phyloP scores from a whole-genome alignment of 2,888 invertebrate genomes.

The Heteromyza rotundicornis region DNA sequence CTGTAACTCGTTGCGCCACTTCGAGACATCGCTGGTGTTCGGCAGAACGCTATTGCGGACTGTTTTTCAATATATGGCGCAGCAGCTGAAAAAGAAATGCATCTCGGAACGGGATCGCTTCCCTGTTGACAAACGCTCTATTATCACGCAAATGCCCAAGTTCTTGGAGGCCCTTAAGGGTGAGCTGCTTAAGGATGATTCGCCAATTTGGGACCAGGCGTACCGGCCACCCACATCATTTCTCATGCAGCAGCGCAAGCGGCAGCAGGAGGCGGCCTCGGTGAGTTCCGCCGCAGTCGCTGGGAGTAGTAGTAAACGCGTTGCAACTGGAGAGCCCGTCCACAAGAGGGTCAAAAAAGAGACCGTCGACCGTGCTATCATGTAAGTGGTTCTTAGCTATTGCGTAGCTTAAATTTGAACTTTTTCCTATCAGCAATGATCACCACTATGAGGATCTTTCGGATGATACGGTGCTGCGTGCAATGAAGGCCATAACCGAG shows the following conservation, averaged over 20 bases:
- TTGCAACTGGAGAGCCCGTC: conserved; percentile 47
- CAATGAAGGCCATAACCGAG: conserved; percentile 82
- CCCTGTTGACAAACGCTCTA: conserved; percentile 80
- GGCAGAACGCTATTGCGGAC: conserved; percentile 85
- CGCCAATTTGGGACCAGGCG: conserved; percentile 93
- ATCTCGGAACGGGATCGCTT: conserved; percentile 87
- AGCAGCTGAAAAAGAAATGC: conserved; percentile 90
- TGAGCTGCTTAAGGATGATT: conserved; percentile 83
- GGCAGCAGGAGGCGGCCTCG: conserved; percentile 50
- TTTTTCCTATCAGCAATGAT: conserved; percentile 41
- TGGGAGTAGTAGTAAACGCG: conserved; percentile 38
- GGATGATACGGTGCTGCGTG: conserved; percentile 79
- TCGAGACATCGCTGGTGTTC: conserved; percentile 89
- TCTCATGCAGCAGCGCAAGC: conserved; percentile 58
- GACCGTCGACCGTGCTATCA: conserved; percentile 46
- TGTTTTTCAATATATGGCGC: conserved; percentile 80
- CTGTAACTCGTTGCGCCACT: conserved; percentile 90
- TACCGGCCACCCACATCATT: conserved; percentile 69
- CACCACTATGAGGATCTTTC: conserved; percentile 72
- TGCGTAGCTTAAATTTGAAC: neutral
- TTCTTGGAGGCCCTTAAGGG: conserved; percentile 87
- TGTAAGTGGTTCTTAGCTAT: conserved; percentile 36
- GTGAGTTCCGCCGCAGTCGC: conserved; percentile 37
- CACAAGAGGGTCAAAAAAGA: conserved; percentile 62
- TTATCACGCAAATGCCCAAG: conserved; percentile 89